Evolutionary conservation across 2,888 invertebrate species (phyloP), one percentile per base, ranked within the genome.

Genomic region (Stenodera caucasica): DNA sequence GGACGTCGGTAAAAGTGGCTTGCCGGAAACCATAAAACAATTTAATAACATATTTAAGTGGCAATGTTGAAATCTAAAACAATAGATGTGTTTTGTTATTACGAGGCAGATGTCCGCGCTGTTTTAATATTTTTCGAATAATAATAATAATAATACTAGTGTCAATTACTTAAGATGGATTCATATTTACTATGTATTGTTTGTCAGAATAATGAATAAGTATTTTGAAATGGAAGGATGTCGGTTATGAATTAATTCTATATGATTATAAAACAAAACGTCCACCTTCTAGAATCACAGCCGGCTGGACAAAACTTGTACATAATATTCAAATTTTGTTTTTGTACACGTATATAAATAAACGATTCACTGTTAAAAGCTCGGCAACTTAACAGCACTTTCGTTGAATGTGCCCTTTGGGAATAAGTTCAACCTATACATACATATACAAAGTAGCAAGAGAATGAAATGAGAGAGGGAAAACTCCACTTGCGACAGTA

Each of bases 11-110:
- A 68, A 67, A 69, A 72, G 70, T 72, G 68, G 68, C 70, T 71
- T 64, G 72, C 75, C 77, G 79, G 79, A 80, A 80, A 75, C 75
- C 72, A 78, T 80, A 80, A 80, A 80, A 76, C 79, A 79, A 78
- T 78, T 80, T 80, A 80, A 80, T 80, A 80, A 80, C 78, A 78
- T 78, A 79, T 79, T 78, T 77, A 77, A 79, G 77, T 76, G 75
- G 75, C 70, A 73, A 72, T 75, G 78, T 72, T 77, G 78, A 77
- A 78, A 78, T 77, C 72, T 75, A 71, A 75, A 78, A 79, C 79
- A 79, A 79, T 79, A 72, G 77, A 70, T 67, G 66, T 71, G 71
- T 75, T 76, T 77, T 77, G 75, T 76, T 5, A 7, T 45, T 78
- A 73, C 74, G 72, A 69, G 69, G 77, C 77, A 75, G 76, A 75